Conservation (phyloP, 1,140 invertebrate genomes). For the Pissodes strobi region DNA sequence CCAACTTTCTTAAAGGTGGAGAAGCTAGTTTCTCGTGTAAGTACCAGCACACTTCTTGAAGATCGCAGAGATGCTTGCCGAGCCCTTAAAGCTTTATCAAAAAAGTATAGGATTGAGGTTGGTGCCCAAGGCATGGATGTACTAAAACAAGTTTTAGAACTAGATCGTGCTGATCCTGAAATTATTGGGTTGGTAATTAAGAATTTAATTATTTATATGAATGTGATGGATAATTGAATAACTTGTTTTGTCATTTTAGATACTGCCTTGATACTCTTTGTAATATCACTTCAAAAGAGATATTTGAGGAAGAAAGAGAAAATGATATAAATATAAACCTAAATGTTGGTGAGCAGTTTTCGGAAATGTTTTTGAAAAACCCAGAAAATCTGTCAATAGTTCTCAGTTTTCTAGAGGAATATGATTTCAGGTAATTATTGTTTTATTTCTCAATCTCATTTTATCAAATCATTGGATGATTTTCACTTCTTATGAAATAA, state of each 20-base stretch:
- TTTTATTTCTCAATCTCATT: too few species aligned
- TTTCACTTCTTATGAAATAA: too few species aligned
- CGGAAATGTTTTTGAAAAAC: conserved; percentile 97
- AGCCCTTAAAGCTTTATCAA: conserved; percentile 90
- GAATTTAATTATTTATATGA: neutral
- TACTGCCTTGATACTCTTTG: conserved; percentile 85
- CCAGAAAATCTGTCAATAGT: conserved; percentile 84
- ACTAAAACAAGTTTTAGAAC: conserved; percentile 78
- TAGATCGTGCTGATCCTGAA: conserved; percentile 86
- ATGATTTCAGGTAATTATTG: conserved; percentile 74
- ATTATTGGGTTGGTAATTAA: conserved; percentile 76
- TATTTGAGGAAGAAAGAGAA: conserved; percentile 80
- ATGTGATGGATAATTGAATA: neutral
- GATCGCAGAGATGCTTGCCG: conserved; percentile 95
- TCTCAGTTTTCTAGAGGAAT: conserved; percentile 90
- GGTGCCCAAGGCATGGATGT: conserved; percentile 93
- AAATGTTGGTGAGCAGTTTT: conserved; percentile 92
- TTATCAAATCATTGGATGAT: too few species aligned
- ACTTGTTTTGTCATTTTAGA: conserved; percentile 10
- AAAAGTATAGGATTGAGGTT: conserved; percentile 92
- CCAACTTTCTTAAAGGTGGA: conserved; percentile 74
- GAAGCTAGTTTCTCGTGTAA: conserved; percentile 86
- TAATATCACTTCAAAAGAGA: conserved; percentile 85
- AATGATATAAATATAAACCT: conserved; percentile 49
- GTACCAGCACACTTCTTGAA: conserved; percentile 89